Base-by-base conservation (phyloP, 2,797 vertebrate species). In the Aeoliscus strigatus region DNA sequence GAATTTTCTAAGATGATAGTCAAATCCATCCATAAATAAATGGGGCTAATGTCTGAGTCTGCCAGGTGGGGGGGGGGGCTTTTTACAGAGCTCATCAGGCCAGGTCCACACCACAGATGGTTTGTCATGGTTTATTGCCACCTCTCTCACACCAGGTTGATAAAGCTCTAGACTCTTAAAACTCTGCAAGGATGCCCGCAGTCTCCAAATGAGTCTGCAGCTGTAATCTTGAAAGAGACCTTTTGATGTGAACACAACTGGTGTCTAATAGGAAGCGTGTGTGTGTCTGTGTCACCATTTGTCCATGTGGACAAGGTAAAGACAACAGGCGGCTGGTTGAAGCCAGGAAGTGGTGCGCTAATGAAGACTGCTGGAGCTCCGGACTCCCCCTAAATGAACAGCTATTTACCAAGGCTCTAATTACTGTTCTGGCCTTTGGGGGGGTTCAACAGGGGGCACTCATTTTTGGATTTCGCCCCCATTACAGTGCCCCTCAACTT, bases 291-390 rank as follows among this genome's bases (percentile, higher is more conserved):
- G 49, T 76, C 54, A 39, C 59, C 67, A 47, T 76, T 68, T 61
- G 73, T 72, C 71, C 57, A 39, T 61, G 51, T 73, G 52, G 58
- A 63, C 33, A 54, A 54, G 54, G 66, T 64, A 60, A 47, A 53
- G n/a, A n/a, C n/a, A n/a, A n/a, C n/a, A n/a, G n/a, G n/a, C n/a
- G n/a, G n/a, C 57, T 27, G 35, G 45, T 40, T 30, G 59, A 59
- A 48, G 70, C 48, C 75, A 79, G 82, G 79, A 83, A 81, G 76
- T 75, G 66, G 82, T 71, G 65, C 65, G 71, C 65, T 83, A 80
- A 84, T 78, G 75, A 82, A 71, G 70, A 49, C 73, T 17, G 64
- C 68, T 1, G 18, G 54, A 56, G 39, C 55, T 59, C 49, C 42
- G 41, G 33, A 60, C 58, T 42, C 30, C 38, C 39, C 60, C 39